Conservation (phyloP, 2,797 vertebrate species). For the Scomberomorus guttatus region DNA sequence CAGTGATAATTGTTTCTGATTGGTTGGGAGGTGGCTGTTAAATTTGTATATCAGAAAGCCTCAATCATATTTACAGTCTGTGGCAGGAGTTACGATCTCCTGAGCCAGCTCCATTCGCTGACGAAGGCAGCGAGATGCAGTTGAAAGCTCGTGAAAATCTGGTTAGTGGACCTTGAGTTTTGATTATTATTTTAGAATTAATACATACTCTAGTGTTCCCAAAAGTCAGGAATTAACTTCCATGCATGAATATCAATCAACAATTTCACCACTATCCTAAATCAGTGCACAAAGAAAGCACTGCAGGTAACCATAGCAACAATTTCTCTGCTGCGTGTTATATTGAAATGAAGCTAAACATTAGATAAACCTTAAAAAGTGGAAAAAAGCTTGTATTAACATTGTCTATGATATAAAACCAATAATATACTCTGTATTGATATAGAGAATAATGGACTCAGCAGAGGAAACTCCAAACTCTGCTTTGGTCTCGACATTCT, state of each 20-base stretch:
- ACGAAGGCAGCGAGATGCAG: neutral
- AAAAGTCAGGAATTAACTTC: neutral
- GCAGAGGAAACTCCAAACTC: no score
- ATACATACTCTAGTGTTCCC: neutral
- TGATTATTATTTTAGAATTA: neutral
- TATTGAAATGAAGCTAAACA: no score
- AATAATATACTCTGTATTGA: no score
- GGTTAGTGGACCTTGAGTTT: neutral
- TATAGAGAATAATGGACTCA: no score
- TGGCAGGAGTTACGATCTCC: neutral
- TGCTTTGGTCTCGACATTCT: no score
- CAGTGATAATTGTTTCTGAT: neutral
- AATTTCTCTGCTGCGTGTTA: no score
- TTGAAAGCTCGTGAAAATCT: neutral
- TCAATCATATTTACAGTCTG: neutral
- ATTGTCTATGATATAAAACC: no score
- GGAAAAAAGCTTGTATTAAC: no score
- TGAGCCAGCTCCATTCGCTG: neutral
- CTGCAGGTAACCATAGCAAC: conserved; percentile 6
- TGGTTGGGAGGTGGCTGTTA: neutral
- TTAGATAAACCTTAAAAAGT: no score
- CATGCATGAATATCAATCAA: neutral
- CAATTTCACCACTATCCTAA: neutral
- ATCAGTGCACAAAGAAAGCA: neutral
- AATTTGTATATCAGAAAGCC: neutral